Conservation (phyloP, 2,113 vertebrate species). For the Ramphastos sulfuratus region DNA sequence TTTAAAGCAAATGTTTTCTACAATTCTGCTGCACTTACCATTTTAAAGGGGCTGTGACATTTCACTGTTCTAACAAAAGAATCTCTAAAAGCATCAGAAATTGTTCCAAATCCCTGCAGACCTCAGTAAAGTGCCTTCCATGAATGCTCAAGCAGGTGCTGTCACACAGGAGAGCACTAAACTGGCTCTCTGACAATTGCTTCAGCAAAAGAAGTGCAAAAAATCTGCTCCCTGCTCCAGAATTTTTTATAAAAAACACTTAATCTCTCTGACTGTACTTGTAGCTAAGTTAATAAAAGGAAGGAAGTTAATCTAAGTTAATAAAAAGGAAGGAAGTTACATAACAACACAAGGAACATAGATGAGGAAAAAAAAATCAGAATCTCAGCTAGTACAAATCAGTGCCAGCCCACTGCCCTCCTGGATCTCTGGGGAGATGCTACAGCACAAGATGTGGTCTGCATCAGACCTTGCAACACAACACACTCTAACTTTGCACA, state of each 20-base stretch:
- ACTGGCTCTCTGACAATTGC: background rate
- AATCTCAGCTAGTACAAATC: background rate
- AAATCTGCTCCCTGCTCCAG: background rate
- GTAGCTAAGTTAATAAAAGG: background rate
- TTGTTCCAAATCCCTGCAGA: background rate
- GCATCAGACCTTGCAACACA: background rate
- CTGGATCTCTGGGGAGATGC: background rate
- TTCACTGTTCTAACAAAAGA: constrained; percentile 25
- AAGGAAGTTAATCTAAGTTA: background rate
- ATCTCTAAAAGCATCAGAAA: constrained; percentile 18
- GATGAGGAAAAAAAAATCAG: background rate
- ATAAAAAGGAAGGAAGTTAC: background rate
- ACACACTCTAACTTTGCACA: background rate
- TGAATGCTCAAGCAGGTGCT: background rate
- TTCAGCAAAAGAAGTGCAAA: background rate
- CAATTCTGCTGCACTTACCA: background rate
- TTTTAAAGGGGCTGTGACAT: constrained; percentile 23
- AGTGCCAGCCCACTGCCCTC: background rate
- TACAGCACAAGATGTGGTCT: background rate
- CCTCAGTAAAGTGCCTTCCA: background rate
- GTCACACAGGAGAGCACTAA: background rate
- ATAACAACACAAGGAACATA: background rate
- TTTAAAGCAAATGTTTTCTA: background rate
- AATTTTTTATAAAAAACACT: background rate
- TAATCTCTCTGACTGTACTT: background rate